Conservation (phyloP, 2,797 vertebrate species). For the Sebastes trivittatus region DNA sequence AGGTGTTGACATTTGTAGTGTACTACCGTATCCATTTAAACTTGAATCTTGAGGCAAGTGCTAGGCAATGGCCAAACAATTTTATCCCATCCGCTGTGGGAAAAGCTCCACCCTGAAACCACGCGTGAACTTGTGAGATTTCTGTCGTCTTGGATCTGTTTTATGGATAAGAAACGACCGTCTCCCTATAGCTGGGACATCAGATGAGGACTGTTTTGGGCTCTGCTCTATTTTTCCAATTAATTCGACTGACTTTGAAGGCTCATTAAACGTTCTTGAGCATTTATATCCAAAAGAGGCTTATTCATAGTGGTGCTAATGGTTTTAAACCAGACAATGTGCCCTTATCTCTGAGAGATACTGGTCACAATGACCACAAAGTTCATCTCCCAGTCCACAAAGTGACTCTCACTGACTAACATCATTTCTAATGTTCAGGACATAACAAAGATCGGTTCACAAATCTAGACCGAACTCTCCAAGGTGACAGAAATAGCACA, state of each 20-base stretch:
- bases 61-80: slow-evolving; percentile 80
- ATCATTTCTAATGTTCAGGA: slow-evolving; percentile 14
- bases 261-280: slow-evolving; percentile 54
- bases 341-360: slow-evolving; percentile 72
- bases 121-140: slow-evolving; percentile 34
- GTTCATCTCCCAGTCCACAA: slow-evolving; percentile 40
- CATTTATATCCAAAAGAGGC: slow-evolving; percentile 52
- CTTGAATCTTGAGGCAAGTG: slow-evolving; percentile 85
- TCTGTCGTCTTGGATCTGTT: slow-evolving; percentile 53
- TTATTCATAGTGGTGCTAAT: slow-evolving; percentile 69
- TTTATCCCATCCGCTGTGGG: slow-evolving; percentile 43
- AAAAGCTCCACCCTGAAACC: slow-evolving; percentile 49
- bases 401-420: slow-evolving; percentile 39
- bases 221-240: slow-evolving; percentile 37
- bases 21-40: slow-evolving; percentile 84
- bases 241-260: slow-evolving; percentile 54
- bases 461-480: slow-evolving; percentile 13
- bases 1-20: slow-evolving; percentile 88
- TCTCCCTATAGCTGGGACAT: slow-evolving; percentile 30
- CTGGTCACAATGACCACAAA: slow-evolving; percentile 64
- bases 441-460: slow-evolving; percentile 26
- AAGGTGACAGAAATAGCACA: slow-evolving; percentile 60
- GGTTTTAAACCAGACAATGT: slow-evolving; percentile 61
- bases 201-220: slow-evolving; percentile 19
- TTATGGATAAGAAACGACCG: slow-evolving; percentile 28